A percentile compares a stretch with the other conserved stretches of the same genome.
phyloP scores from a whole-genome alignment of 2,113 vertebrate species.

The Prinia subflava region DNA sequence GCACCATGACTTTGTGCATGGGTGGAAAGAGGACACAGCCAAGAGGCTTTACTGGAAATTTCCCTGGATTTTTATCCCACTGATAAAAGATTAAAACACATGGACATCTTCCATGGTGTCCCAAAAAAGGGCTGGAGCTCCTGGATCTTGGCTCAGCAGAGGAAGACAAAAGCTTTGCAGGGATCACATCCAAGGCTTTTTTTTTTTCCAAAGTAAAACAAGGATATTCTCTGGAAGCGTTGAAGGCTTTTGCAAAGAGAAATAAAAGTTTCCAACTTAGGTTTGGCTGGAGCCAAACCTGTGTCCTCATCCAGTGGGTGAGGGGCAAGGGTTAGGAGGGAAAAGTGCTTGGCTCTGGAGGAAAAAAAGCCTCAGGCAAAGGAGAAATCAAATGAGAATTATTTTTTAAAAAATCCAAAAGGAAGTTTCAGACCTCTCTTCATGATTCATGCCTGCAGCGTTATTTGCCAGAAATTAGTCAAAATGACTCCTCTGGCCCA shows the following conservation, averaged over 20 bases:
- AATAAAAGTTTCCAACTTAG: neutral
- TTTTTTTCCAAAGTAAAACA: neutral
- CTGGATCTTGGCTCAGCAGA: neutral
- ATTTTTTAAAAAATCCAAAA: neutral
- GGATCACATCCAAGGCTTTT: neutral
- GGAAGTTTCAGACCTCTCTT: neutral
- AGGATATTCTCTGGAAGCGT: neutral
- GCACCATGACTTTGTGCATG: neutral
- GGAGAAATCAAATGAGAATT: neutral
- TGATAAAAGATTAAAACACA: neutral
- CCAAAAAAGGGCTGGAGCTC: neutral
- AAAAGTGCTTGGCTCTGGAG: neutral
- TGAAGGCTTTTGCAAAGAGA: neutral
- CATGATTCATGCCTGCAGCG: neutral
- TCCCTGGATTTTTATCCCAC: neutral
- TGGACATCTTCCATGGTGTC: neutral
- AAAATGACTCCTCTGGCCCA: neutral
- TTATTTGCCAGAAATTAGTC: neutral
- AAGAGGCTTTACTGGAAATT: neutral
- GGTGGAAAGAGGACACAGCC: neutral
- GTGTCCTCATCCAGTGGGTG: neutral
- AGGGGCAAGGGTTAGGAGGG: neutral
- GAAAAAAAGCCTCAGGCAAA: neutral
- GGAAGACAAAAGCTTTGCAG: neutral
- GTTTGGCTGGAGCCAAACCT: neutral